phyloP scores from a whole-genome alignment of 2,888 invertebrate genomes.

The Heliconius charithonia region DNA sequence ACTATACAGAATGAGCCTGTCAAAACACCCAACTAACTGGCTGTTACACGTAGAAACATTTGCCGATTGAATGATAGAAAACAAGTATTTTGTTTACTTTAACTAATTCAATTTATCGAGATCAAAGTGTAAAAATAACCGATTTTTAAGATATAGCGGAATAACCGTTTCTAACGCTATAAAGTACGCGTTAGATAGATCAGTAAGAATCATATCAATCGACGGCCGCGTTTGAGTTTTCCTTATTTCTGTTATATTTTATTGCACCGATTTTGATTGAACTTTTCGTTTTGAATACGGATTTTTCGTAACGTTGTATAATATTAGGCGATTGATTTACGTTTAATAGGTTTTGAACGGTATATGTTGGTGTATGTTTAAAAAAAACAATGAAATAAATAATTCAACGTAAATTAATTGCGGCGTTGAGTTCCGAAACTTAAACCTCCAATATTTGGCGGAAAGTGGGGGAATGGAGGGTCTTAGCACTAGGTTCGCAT shows the following conservation, averaged over 20 bases:
- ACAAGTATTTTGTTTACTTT: constrained; percentile 78
- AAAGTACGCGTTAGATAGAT: constrained; percentile 48
- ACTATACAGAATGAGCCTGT: constrained; percentile 74
- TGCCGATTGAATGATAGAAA: constrained; percentile 78
- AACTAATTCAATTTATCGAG: constrained; percentile 75
- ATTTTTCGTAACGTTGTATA: constrained; percentile 38
- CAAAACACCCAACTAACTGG: constrained; percentile 78
- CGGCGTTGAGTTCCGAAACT: too few relatives aligned
- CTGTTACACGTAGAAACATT: constrained; percentile 73
- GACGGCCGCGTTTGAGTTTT: constrained; percentile 48
- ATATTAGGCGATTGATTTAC: constrained; percentile 3
- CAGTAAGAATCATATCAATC: constrained; percentile 18
- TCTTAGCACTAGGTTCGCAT: too few relatives aligned
- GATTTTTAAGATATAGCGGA: neutral
- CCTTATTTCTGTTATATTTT: constrained; percentile 60
- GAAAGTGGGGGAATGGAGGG: too few relatives aligned
- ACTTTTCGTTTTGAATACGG: constrained; percentile 47
- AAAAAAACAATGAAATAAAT: neutral
- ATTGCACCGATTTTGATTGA: constrained; percentile 67
- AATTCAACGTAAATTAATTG: too few relatives aligned
- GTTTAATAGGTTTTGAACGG: neutral
- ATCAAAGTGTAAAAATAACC: constrained; percentile 62
- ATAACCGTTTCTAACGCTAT: neutral
- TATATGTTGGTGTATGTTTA: neutral
- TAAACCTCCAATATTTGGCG: too few relatives aligned